A percentile compares a stretch with the other conserved stretches of the same genome.
Evolutionary conservation across 2,113 vertebrate genomes (phyloP).

Genomic region (Charina bottae): DNA sequence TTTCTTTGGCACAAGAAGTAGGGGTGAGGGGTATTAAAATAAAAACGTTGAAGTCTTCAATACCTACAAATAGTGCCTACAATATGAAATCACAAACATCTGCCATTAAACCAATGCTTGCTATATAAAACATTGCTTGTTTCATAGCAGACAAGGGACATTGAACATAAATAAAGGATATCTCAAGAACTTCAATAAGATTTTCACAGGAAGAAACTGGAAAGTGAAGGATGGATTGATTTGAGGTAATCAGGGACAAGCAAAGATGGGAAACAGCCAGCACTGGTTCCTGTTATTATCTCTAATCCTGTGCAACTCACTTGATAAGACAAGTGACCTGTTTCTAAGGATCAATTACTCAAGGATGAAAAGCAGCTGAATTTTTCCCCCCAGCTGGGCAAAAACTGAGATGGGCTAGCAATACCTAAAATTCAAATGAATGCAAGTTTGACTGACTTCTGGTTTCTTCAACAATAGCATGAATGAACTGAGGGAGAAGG

Average conservation of each 20-base stretch:
- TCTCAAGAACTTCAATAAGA: background rate
- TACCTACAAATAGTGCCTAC: background rate
- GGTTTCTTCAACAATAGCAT: background rate
- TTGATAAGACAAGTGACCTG: background rate
- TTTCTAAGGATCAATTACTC: background rate
- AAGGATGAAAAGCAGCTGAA: background rate
- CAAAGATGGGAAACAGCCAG: background rate
- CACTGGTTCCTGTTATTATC: background rate
- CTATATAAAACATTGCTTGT: background rate
- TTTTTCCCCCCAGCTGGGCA: background rate
- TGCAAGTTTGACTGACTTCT: background rate
- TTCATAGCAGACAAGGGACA: background rate
- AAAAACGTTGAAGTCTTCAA: background rate
- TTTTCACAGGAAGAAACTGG: background rate
- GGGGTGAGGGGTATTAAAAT: background rate
- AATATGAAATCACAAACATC: background rate
- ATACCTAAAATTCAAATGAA: background rate
- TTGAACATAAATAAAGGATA: background rate
- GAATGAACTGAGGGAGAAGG: background rate
- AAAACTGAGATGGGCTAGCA: background rate
- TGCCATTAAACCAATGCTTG: background rate
- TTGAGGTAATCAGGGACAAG: background rate
- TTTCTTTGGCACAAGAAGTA: no score
- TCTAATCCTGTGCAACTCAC: background rate
- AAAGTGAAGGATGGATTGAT: background rate